Conservation (phyloP, 2,113 vertebrate species). For the Tor tambroides region DNA sequence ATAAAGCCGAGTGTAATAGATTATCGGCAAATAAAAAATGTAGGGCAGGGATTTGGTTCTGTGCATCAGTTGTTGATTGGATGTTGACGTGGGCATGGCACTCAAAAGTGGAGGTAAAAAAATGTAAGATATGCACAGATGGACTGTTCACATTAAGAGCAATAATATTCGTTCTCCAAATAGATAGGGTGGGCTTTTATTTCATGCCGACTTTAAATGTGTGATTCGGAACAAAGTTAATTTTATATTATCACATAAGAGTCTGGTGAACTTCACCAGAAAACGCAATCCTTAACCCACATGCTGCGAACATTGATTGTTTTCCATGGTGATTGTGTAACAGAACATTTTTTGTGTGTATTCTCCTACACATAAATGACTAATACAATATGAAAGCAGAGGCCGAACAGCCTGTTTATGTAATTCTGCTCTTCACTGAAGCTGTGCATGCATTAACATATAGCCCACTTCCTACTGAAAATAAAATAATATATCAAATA, state of each 20-base stretch:
- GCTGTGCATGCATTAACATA: constrained; percentile 2
- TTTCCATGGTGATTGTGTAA: neutral
- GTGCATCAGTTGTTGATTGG: too few relatives aligned
- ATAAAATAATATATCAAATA: neutral
- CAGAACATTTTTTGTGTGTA: neutral
- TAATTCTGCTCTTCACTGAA: neutral
- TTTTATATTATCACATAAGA: neutral
- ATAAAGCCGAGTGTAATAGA: too few relatives aligned
- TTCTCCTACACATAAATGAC: neutral
- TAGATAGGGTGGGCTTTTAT: neutral
- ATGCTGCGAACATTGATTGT: neutral
- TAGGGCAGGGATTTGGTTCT: too few relatives aligned
- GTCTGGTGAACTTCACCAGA: neutral
- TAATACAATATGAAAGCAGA: neutral
- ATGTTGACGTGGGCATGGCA: neutral
- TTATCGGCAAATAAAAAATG: too few relatives aligned
- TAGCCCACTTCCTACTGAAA: neutral
- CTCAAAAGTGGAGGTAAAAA: neutral
- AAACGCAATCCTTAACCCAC: neutral
- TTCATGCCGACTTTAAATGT: neutral
- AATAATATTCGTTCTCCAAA: neutral
- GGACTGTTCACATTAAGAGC: too few relatives aligned
- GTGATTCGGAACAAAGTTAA: neutral
- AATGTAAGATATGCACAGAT: too few relatives aligned
- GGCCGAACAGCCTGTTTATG: neutral